phyloP scores from a whole-genome alignment of 2,888 invertebrate species.

The Drosophila helvetica region DNA sequence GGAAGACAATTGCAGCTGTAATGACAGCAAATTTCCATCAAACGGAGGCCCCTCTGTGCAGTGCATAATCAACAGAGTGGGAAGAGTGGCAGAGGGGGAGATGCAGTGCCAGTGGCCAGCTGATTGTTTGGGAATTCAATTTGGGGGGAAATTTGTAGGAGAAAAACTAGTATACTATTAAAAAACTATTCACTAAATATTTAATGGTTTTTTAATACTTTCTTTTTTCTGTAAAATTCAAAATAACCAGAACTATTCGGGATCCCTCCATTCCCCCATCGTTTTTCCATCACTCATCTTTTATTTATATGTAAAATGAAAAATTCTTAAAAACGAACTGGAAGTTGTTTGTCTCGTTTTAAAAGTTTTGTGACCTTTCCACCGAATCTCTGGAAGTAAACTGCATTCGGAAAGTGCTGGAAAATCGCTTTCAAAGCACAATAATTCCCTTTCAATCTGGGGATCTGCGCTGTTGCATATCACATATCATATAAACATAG shows the following conservation, averaged over 20 bases:
- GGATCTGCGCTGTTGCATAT: too few species aligned
- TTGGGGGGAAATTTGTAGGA: not conserved
- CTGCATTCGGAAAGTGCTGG: too few species aligned
- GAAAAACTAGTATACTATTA: not conserved
- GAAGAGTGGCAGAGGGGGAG: not conserved
- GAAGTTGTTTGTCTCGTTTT: too few species aligned
- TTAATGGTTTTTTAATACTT: not conserved
- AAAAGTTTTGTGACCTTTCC: too few species aligned
- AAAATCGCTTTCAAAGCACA: too few species aligned
- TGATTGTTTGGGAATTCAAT: not conserved
- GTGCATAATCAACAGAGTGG: constrained; percentile 11
- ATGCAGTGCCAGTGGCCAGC: not conserved
- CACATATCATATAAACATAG: too few species aligned
- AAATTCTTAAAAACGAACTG: too few species aligned
- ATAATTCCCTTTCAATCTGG: not conserved
- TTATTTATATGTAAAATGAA: too few species aligned
- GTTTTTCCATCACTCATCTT: too few species aligned
- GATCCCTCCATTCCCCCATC: too few species aligned
- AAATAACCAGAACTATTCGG: not conserved
- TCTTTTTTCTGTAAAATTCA: not conserved
- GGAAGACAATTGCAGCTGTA: constrained; percentile 31
- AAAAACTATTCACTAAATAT: not conserved
- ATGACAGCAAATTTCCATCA: constrained; percentile 41
- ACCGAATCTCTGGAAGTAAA: too few species aligned
- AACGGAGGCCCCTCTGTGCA: constrained; percentile 21